Conservation (phyloP, 2,888 invertebrate genomes). For the Tetrapedia diversipes region DNA sequence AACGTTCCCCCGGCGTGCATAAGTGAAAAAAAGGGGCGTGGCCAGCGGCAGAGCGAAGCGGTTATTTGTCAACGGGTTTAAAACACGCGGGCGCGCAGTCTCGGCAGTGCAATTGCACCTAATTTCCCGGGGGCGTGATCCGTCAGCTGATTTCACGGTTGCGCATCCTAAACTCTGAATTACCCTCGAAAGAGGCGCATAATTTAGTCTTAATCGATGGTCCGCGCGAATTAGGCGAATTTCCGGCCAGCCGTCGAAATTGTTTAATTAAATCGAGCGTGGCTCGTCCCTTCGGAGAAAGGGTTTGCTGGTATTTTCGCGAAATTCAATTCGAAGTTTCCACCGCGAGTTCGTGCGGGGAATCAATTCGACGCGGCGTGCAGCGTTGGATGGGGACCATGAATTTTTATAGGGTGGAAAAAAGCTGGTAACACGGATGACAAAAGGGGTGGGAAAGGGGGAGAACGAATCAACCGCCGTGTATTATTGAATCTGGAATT, state of each 20-base stretch:
- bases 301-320: slow-evolving; percentile 43
- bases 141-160: slow-evolving; percentile 62
- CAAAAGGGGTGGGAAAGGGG: not conserved
- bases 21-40: slow-evolving; percentile 57
- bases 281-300: slow-evolving; percentile 15
- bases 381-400: slow-evolving; percentile 4
- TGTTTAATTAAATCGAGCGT: slow-evolving; percentile 57
- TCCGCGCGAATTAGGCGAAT: slow-evolving; percentile 32
- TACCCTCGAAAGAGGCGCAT: slow-evolving; percentile 59
- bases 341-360: slow-evolving; percentile 29
- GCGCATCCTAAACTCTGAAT: slow-evolving; percentile 61
- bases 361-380: slow-evolving; percentile 25
- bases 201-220: slow-evolving; percentile 66
- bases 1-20: slow-evolving; percentile 39
- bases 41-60: slow-evolving; percentile 7
- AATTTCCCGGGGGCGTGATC: slow-evolving; percentile 75
- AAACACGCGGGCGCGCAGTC: slow-evolving; percentile 62
- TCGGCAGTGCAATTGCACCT: slow-evolving; percentile 68
- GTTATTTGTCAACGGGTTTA: slow-evolving; percentile 62
- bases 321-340: slow-evolving; percentile 48
- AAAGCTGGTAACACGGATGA: not conserved
- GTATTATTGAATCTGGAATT: slow-evolving; percentile 23
- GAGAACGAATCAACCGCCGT: slow-evolving; percentile 2
- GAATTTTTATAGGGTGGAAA: slow-evolving; percentile 41
- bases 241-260: slow-evolving; percentile 39